Base-by-base conservation (phyloP, 1,140 invertebrate species). In the Drosophila nebulosa region DNA sequence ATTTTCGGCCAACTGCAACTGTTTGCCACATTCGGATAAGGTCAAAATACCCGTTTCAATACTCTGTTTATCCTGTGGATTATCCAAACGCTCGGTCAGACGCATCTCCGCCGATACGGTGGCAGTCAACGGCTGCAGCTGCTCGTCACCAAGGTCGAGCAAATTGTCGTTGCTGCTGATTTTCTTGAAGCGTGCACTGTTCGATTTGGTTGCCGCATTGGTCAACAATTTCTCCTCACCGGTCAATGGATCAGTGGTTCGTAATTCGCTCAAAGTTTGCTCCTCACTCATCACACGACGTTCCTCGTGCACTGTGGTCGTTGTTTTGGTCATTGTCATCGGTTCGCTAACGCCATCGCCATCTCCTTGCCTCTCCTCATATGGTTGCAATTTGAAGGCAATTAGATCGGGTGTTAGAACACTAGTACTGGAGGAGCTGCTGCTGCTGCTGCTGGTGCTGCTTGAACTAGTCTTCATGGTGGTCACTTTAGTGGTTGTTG, bases 21-120 rank as follows among this genome's bases (percentile, higher is more conserved):
- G 89, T 58, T 90, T 91, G 71, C 90, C 90, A 76, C 90, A 78
- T 79, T 91, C 90, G 75, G 90, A 91, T 90, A 90, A 79, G 74
- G 84, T 90, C 89, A 91, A 74, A 78, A 75, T 91, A 91, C 90
- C 90, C 64, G 70, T 66, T 59, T 79, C 86, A 83, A 91, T 91
- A 91, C 86, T 90, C 85, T 91, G 90, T 83, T 78, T 90, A 91
- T 91, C 90, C 74, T 79, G 89, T 81, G 90, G 90, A 78, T 81
- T 76, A 7, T 89, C 73, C 65, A 84, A 69, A 27, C 89, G 71
- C 74, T 90, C 90, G 75, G 69, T 81, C 53, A 91, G 67, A 68
- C 86, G 68, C 70, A 86, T 75, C 75, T 90, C 90, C 63, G 88
- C 86, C 58, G 70, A 76, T 58, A 90, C 88, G 73, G 86, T 90